Evolutionary conservation across 2,797 vertebrate species (phyloP).

Genomic region (Sciaenops ocellatus): DNA sequence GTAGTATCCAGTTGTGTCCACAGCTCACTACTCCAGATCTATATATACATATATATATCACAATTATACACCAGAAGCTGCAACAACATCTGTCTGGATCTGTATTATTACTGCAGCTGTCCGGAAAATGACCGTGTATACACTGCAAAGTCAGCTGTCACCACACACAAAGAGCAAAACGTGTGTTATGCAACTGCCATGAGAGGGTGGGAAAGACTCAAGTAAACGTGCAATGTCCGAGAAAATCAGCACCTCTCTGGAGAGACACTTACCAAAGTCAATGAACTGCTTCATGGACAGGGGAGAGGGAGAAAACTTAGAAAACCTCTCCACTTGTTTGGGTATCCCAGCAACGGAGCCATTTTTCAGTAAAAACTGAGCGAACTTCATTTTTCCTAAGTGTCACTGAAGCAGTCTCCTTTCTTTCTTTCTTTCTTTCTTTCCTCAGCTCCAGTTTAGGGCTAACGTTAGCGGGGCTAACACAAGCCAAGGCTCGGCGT

Average conservation of each 20-base stretch:
- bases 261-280: conserved; percentile 92
- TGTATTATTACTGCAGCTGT: neutral
- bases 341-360: conserved; percentile 82
- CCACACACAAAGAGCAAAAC: conserved; percentile 23
- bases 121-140: neutral
- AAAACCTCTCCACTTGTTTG: conserved; percentile 92
- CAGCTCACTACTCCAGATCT: neutral
- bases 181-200: conserved; percentile 18
- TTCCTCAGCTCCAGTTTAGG: conserved; percentile 55
- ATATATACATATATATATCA: too few relatives aligned
- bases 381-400: conserved; percentile 86
- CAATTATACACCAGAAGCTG: neutral
- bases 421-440: conserved; percentile 10
- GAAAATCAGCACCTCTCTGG: neutral
- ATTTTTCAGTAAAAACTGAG: conserved; percentile 85
- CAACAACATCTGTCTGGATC: neutral
- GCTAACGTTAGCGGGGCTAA: neutral
- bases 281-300: conserved; percentile 97
- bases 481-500: conserved; percentile 7
- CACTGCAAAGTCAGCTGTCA: conserved; percentile 12
- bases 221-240: neutral
- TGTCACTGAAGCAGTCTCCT: conserved; percentile 38
- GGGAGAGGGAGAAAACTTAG: conserved; percentile 95
- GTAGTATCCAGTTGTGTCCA: neutral
- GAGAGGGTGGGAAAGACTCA: neutral